These are phyloP conservation scores for Pegoplata infirma DNA, from an alignment of 2,888 invertebrate genomes.

Conservation along the genomic window DNA sequence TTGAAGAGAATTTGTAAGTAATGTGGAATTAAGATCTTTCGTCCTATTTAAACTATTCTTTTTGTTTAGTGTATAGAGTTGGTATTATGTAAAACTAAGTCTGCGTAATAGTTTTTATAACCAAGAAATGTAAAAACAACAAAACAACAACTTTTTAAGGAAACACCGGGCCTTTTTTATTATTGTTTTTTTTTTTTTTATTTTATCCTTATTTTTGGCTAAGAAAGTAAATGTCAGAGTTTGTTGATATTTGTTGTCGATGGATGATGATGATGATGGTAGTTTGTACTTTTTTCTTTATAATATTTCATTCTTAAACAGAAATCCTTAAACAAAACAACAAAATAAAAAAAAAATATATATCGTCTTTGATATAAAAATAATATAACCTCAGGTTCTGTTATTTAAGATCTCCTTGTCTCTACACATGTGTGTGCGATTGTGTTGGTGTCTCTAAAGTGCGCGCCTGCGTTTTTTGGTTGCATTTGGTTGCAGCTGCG, in stretches of 20 bases:
- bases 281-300: constrained; percentile 14
- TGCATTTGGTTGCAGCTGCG: constrained; percentile 61
- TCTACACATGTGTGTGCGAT: neutral
- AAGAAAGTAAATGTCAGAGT: constrained; percentile 44
- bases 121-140: constrained; percentile 38
- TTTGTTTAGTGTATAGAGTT: neutral
- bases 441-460: constrained; percentile 34
- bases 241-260: constrained; percentile 28
- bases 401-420: constrained; percentile 43
- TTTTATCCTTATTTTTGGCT: constrained; percentile 55
- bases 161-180: constrained; percentile 63
- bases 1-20: too few species aligned
- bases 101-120: constrained; percentile 54
- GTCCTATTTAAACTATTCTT: too few species aligned
- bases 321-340: constrained; percentile 58
- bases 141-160: constrained; percentile 40
- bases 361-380: constrained; percentile 52
- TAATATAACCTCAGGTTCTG: constrained; percentile 59
- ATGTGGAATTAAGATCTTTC: too few species aligned
- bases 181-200: constrained; percentile 42
- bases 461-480: constrained; percentile 49
- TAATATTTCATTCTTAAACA: constrained; percentile 51
- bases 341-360: too few species aligned
- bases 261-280: constrained; percentile 32
- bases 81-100: constrained; percentile 58